Percentiles rank a stretch among this genome's conserved stretches.
Conservation (phyloP, 2,888 invertebrate genomes). For the Rhamphomyia laevipes region DNA sequence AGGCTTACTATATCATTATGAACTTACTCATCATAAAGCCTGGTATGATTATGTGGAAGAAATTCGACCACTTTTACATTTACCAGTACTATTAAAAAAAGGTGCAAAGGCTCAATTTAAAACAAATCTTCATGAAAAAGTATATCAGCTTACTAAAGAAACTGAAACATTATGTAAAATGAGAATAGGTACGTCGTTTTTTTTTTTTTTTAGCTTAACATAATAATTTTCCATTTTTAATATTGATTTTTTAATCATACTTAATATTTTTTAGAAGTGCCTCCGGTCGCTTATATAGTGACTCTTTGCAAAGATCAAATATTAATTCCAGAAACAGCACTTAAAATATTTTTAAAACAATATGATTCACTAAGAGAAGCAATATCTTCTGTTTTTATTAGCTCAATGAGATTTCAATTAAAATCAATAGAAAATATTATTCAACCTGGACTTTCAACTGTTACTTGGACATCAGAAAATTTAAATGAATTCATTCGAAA, state of each 20-base stretch:
- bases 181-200: slow-evolving; percentile 43
- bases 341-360: slow-evolving; percentile 49
- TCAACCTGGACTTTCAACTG: slow-evolving; percentile 61
- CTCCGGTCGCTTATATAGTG: slow-evolving; percentile 63
- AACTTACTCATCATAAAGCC: slow-evolving; percentile 68
- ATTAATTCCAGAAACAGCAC: slow-evolving; percentile 45
- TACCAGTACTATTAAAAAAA: slow-evolving; percentile 53
- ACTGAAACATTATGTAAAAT: slow-evolving; percentile 72
- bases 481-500: slow-evolving; percentile 22
- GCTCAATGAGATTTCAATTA: slow-evolving; percentile 54
- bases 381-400: slow-evolving; percentile 45
- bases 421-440: slow-evolving; percentile 58
- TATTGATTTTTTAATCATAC: background rate
- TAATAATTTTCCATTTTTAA: background rate
- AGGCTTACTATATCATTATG: slow-evolving; percentile 69
- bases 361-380: slow-evolving; percentile 47
- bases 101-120: slow-evolving; percentile 52
- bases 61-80: slow-evolving; percentile 48
- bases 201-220: background rate
- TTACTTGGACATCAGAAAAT: slow-evolving; percentile 73
- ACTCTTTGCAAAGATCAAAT: slow-evolving; percentile 62
- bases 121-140: slow-evolving; percentile 62
- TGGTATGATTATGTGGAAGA: slow-evolving; percentile 68
- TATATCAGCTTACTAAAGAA: slow-evolving; percentile 63
- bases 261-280: slow-evolving; percentile 23